Evolutionary conservation across 2,797 vertebrate species (phyloP), one percentile per base, ranked within the genome.

Genomic region (Clarias fuscus): DNA sequence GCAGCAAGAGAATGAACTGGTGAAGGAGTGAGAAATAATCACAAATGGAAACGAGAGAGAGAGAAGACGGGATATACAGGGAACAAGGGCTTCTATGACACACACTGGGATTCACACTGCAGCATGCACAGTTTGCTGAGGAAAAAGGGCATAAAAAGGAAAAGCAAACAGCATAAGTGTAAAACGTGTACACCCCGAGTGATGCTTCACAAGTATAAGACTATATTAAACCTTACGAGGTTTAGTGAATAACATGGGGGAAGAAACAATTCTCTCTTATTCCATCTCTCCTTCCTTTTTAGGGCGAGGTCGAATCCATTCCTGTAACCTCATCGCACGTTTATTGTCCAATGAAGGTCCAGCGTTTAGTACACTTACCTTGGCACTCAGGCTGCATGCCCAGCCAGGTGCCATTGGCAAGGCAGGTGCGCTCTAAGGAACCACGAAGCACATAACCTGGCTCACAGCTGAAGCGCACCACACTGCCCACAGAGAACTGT

Each of bases 401-500:
- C 0, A 95, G 91, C 98, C 98, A 99, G 2, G 95, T 96, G 84
- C 97, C 92, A 1, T 98, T 97, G 88, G 94, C 18, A 0, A 96
- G 95, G 88, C 98, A 99, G 2, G 85, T 93, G 80, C 98, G 94
- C 90, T 99, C 97, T 0, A 97, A 95, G 0, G 98, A 98, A 0
- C 98, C 98, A 40, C 94, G 93, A 40, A 99, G 95, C 0, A 5
- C 0, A 56, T 98, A 97, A 7, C 98, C 98, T 0, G 97, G 96
- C 91, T 99, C 98, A 14, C 98, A 99, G 93, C 97, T 99, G 90
- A 99, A 99, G 64, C 97, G 93, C 22, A 99, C 96, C 48, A 94
- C 85, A 40, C 95, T 97, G 88, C 94, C 95, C 0, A 93, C 93
- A 0, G 88, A 92, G 5, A 99, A 98, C 89, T 96, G 94, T 0